Base-by-base conservation (phyloP, 1,140 invertebrate genomes). In the Trichonephila clavipes region DNA sequence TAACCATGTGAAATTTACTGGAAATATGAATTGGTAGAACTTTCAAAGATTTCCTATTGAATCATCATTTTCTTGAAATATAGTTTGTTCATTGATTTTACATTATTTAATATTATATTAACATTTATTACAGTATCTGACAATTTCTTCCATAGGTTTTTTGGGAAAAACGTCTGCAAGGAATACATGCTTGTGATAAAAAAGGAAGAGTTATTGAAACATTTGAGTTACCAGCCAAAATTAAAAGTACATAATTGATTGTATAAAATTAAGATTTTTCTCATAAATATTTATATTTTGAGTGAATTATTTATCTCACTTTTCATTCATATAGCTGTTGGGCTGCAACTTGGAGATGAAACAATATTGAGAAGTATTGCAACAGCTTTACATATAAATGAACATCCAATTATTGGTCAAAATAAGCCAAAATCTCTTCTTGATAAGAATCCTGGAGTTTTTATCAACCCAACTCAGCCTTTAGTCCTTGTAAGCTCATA, bases 111-210 rank as follows among this genome's bases (percentile, higher is more conserved):
- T 7, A 10, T 51, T 51, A 10, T 51, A 10, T 51, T 51, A 51
- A 51, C 10, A 51, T 10, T 12, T 51, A 12, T 10, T 51, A 51
- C 51, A 10, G 8, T 51, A 0, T 10, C 4, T 40, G 34, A 40
- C 34, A 40, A 72, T 51, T 93, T 19, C 72, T 88, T 95, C 96
- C 93, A 12, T 95, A 98, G 97, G 95, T 99, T 61, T 99, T 99
- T 95, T 99, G 99, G 99, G 98, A 99, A 95, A 99, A 99, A 96
- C 96, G 99, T 94, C 96, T 99, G 51, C 98, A 99, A 96, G 98
- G 98, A 81, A 96, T 99, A 85, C 97, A 97, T 94, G 98, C 99
- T 0, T 98, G 98, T 95, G 98, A 99, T 96, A 96, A 97, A 44
- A 97, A 97, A 95, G 95, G 96, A 44, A 97, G 97, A 72, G 97